Percentiles rank a stretch among this genome's conserved stretches.
These are phyloP conservation scores for Eupithecia abbreviata DNA, from an alignment of 2,888 invertebrate genomes.

Conservation along the genomic window DNA sequence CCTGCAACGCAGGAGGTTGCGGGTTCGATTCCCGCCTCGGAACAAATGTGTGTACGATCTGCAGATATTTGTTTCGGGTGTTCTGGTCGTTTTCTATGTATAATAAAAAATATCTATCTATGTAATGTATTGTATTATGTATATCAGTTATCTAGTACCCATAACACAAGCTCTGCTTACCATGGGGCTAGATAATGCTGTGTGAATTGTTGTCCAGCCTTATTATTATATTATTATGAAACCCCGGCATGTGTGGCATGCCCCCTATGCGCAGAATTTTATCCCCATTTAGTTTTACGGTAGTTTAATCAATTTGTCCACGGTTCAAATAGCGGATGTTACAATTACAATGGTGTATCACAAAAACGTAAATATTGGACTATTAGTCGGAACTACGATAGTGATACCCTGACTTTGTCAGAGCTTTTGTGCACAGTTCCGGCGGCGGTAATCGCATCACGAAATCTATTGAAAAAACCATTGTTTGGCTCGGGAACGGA, in stretches of 20 bases:
- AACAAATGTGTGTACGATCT: too few relatives aligned
- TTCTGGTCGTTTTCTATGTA: too few relatives aligned
- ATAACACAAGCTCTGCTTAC: too few relatives aligned
- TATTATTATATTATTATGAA: too few relatives aligned
- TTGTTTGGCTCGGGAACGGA: constrained; percentile 67
- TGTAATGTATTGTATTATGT: too few relatives aligned
- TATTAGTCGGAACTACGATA: constrained; percentile 79
- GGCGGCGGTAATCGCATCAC: constrained; percentile 75
- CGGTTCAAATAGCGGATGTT: constrained; percentile 62
- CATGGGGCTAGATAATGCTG: too few relatives aligned
- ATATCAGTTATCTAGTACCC: too few relatives aligned
- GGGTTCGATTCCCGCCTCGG: too few relatives aligned
- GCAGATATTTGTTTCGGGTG: too few relatives aligned
- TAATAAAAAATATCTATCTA: too few relatives aligned
- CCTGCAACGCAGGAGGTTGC: too few relatives aligned
- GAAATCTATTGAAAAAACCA: constrained; percentile 66
- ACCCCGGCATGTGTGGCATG: background rate
- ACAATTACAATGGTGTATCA: constrained; percentile 69
- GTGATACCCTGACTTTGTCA: constrained; percentile 75
- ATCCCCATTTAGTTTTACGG: constrained; percentile 47
- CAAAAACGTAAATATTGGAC: constrained; percentile 76
- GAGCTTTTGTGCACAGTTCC: constrained; percentile 77
- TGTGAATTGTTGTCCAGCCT: too few relatives aligned
- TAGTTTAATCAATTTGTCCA: constrained; percentile 32
- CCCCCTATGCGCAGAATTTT: constrained; percentile 23